phyloP scores from a whole-genome alignment of 2,113 vertebrate species.

The Prietella phreatophila region DNA sequence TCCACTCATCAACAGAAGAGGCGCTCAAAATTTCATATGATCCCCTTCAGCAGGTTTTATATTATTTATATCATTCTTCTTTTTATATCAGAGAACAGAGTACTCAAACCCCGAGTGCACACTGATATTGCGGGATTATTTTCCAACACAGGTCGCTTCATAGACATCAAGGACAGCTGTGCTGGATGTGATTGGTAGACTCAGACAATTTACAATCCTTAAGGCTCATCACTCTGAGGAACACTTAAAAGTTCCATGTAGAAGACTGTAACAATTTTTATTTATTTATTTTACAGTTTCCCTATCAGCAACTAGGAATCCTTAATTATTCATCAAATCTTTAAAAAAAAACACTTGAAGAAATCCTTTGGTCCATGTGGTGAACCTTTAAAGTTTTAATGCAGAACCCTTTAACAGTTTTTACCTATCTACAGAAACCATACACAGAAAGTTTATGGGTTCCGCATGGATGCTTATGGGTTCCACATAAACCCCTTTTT shows the following conservation, averaged over 20 bases:
- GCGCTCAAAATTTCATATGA: background rate
- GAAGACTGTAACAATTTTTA: too few species aligned
- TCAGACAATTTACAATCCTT: background rate
- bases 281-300: background rate
- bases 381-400: background rate
- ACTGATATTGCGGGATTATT: background rate
- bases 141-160: conserved; percentile 1
- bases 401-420: background rate
- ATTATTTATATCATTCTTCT: conserved; percentile 15
- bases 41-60: conserved; percentile 3
- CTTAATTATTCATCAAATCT: background rate
- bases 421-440: background rate
- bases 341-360: background rate
- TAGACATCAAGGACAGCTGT: conserved; percentile 59
- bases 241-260: background rate
- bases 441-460: background rate
- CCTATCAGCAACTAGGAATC: background rate
- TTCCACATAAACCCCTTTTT: background rate
- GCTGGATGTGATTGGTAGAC: conserved; percentile 58
- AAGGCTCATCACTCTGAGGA: background rate
- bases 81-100: background rate
- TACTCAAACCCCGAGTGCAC: background rate
- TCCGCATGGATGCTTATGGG: background rate
- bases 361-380: background rate
- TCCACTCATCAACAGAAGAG: conserved; percentile 3